Evolutionary conservation across 2,113 vertebrate species (phyloP).

Genomic region (Hemichromis elongatus): DNA sequence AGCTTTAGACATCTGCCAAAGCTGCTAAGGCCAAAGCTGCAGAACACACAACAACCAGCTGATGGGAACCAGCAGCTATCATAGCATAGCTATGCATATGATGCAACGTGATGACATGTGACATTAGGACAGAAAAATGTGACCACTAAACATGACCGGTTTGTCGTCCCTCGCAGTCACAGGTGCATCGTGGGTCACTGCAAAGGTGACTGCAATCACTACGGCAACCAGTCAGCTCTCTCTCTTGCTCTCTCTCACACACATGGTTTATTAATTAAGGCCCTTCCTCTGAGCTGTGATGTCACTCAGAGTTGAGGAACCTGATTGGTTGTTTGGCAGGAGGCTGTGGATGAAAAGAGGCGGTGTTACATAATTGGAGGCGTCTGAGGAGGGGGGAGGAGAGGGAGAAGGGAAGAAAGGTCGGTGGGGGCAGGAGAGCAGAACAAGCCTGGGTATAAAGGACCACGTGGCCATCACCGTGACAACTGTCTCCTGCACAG

Average conservation of each 20-base stretch:
- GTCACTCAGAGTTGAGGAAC: background rate
- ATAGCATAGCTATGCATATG: no score
- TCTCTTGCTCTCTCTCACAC: background rate
- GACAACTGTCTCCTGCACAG: conserved; percentile 29
- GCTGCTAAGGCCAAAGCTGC: no score
- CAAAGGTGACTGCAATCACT: conserved; percentile 6
- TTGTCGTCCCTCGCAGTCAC: background rate
- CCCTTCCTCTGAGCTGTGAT: background rate
- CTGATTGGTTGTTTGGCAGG: background rate
- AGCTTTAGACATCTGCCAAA: background rate
- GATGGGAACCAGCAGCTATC: background rate
- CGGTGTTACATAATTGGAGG: background rate
- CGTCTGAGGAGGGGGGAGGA: background rate
- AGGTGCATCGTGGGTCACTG: conserved; percentile 34
- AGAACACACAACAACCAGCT: background rate
- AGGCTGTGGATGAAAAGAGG: background rate
- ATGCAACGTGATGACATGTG: background rate
- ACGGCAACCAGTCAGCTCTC: conserved; percentile 15
- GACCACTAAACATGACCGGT: background rate
- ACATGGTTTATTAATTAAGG: background rate
- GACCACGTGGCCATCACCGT: conserved; percentile 50
- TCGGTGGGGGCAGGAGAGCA: background rate
- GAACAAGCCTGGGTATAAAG: conserved; percentile 54
- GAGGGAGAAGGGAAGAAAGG: background rate
- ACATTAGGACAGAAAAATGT: background rate